These are phyloP conservation scores for Peucedramus taeniatus DNA, from an alignment of 2,113 vertebrate species.

Conservation along the genomic window DNA sequence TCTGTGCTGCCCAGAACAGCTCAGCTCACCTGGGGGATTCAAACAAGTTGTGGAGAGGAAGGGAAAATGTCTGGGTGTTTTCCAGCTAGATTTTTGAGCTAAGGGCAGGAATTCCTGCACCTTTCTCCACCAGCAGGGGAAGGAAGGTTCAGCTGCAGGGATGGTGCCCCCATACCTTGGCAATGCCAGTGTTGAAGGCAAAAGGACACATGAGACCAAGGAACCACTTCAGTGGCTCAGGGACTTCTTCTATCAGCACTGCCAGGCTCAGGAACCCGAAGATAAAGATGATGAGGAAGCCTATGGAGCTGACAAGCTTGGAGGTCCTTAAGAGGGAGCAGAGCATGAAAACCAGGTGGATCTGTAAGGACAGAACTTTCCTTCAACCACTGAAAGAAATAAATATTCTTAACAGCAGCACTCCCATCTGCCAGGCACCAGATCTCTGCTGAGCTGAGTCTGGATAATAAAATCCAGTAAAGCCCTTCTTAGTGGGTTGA, in stretches of 20 bases:
- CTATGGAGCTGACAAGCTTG: constrained; percentile 76
- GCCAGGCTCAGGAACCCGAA: constrained; percentile 84
- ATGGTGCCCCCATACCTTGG: constrained; percentile 70
- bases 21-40: neutral
- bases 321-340: constrained; percentile 85
- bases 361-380: constrained; percentile 61
- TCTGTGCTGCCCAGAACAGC: neutral
- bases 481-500: neutral
- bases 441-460: neutral
- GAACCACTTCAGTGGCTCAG: constrained; percentile 74
- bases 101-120: neutral
- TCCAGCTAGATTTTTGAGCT: neutral
- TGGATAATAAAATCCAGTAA: neutral
- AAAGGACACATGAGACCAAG: constrained; percentile 85
- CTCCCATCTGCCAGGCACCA: neutral
- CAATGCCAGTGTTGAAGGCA: constrained; percentile 84
- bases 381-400: neutral
- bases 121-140: neutral
- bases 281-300: constrained; percentile 81
- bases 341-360: constrained; percentile 88
- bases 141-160: neutral
- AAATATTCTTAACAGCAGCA: neutral
- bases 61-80: neutral
- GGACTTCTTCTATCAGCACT: constrained; percentile 79
- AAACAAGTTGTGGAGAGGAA: neutral